Evolutionary conservation across 2,888 invertebrate genomes (phyloP).

Genomic region (Microctonus aethiopoides): DNA sequence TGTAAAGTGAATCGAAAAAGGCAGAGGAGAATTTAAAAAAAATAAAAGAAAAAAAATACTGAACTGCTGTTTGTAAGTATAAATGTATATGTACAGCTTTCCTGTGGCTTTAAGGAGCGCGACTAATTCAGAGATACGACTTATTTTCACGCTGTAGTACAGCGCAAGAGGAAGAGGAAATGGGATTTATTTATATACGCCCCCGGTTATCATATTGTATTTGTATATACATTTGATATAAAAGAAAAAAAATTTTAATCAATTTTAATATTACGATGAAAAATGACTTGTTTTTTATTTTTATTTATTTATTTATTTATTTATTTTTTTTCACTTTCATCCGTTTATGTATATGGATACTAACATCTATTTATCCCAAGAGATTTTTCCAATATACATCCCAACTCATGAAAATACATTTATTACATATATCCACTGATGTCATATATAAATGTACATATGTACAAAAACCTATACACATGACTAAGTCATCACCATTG

Average conservation of each 20-base stretch:
- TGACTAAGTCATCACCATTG: neutral
- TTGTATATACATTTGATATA: no score
- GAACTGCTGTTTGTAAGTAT: neutral
- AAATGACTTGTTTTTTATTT: conserved; percentile 2
- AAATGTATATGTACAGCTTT: no score
- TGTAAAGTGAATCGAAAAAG: neutral
- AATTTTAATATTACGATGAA: conserved; percentile 38
- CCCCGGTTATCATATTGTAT: no score
- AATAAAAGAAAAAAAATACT: neutral
- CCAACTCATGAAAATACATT: conserved; percentile 4
- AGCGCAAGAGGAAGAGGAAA: neutral
- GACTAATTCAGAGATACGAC: conserved; percentile 23
- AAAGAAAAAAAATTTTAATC: conserved; percentile 32
- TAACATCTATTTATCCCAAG: conserved; percentile 33
- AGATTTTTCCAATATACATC: conserved; percentile 14
- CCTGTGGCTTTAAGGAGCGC: conserved; percentile 22
- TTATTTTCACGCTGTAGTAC: conserved; percentile 13
- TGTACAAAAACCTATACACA: no score
- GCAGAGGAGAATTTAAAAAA: neutral
- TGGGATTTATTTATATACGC: neutral
- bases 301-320: neutral
- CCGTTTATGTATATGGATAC: neutral
- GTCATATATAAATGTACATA: no score
- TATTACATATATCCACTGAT: neutral
- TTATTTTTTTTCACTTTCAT: conserved; percentile 2